Evolutionary conservation across 2,888 invertebrate genomes (phyloP), one percentile per base, ranked within the genome.

Genomic region (Troides oblongomaculatus): DNA sequence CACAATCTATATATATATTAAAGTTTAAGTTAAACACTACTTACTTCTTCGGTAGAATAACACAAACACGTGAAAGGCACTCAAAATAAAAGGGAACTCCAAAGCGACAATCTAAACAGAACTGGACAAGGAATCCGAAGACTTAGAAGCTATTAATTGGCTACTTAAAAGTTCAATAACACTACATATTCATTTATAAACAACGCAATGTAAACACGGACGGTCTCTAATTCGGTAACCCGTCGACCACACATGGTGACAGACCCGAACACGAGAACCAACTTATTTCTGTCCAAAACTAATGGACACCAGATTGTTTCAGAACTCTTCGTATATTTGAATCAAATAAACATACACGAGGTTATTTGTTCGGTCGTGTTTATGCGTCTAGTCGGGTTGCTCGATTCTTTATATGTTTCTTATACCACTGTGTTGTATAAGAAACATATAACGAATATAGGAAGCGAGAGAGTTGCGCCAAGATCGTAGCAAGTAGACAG

Each of bases 221-320:
- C 64, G 64, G 70, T 72, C 72, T 77, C 77, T 78, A 78, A 76
- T 74, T 77, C 73, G 57, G 77, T 74, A 74, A 68, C 68, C 66
- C 69, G 65, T 59, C 73, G 77, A 76, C 79, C 80, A 80, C 80
- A 77, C 79, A 77, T 75, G 75, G 75, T 68, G 75, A 76, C 75
- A 74, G 70, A 64, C 46, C 67, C 70, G 69, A 59, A 57, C 18
- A n/a, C 64, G 71, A 70, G 62, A 66, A 3, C 57, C 65, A 61
- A 64, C 74, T 72, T 78, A 77, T 78, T 78, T 77, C 73, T 75
- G 75, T 76, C 69, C 67, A 68, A 64, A 70, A 64, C 67, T 71
- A 75, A 75, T 75, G 72, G 71, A 64, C 69, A 72, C 72, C 75
- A 75, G 72, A 76, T 76, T 78, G 58, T 63, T 18, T 58, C 30